These are phyloP conservation scores for Dendrolimus houi DNA, from an alignment of 2,888 invertebrate genomes.

Conservation along the genomic window DNA sequence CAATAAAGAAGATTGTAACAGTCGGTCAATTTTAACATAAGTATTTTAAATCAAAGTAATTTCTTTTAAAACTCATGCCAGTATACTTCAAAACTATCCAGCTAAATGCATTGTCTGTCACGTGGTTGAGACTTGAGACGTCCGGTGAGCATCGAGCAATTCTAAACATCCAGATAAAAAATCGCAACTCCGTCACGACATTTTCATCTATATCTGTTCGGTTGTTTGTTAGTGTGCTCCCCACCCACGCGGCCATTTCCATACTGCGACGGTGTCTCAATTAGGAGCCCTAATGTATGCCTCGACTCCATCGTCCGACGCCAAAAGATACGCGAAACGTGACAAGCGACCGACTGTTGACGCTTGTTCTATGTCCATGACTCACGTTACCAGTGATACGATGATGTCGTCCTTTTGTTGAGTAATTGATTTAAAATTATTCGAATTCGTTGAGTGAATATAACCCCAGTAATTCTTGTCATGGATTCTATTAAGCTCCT, in stretches of 20 bases:
- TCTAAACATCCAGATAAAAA: not conserved
- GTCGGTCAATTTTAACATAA: too few species aligned
- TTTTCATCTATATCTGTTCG: constrained; percentile 4
- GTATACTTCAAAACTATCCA: too few species aligned
- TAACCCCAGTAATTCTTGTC: too few species aligned
- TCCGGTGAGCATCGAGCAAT: constrained; percentile 7
- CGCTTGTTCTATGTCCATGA: not conserved
- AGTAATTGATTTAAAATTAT: not conserved
- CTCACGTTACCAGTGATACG: not conserved
- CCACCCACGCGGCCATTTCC: constrained; percentile 75
- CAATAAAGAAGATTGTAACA: too few species aligned
- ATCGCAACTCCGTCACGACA: not conserved
- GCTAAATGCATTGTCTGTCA: not conserved
- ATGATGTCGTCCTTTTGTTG: not conserved
- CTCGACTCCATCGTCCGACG: constrained; percentile 74
- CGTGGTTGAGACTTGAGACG: not conserved
- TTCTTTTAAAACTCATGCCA: too few species aligned
- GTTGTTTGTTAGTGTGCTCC: constrained; percentile 22
- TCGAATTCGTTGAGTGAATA: not conserved
- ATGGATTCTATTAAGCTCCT: too few species aligned
- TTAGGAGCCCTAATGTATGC: constrained; percentile 77
- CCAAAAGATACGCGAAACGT: constrained; percentile 70
- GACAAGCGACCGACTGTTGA: constrained; percentile 48
- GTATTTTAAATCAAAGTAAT: too few species aligned
- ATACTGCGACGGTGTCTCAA: constrained; percentile 74